Evolutionary conservation across 2,888 invertebrate genomes (phyloP).

Genomic region (Nematopogon swammerdamellus): DNA sequence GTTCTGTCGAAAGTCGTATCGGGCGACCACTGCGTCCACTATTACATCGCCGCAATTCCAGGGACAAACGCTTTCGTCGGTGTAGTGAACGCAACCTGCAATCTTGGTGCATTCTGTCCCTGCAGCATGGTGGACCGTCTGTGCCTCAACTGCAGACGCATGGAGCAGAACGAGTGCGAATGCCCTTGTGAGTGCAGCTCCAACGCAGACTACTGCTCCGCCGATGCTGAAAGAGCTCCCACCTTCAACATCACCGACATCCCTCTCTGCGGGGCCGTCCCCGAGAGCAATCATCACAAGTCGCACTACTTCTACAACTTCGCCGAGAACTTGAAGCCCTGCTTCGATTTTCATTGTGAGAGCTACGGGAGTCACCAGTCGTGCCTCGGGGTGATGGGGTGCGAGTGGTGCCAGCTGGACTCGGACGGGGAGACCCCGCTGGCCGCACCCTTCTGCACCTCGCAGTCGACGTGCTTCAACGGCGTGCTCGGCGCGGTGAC

Average conservation of each 20-base stretch:
- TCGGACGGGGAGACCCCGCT: conserved; percentile 69
- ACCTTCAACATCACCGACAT: conserved; percentile 16
- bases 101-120: conserved; percentile 83
- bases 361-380: conserved; percentile 59
- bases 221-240: not conserved
- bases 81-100: conserved; percentile 84
- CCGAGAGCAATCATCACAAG: conserved; percentile 46
- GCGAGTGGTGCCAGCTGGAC: conserved; percentile 89
- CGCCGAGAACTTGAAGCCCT: conserved; percentile 58
- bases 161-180: conserved; percentile 93
- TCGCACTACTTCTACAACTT: conserved; percentile 48
- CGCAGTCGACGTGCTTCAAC: conserved; percentile 79
- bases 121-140: conserved; percentile 86
- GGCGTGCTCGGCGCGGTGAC: conserved; percentile 80
- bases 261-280: conserved; percentile 41
- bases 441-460: conserved; percentile 72
- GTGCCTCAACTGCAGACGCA: conserved; percentile 88
- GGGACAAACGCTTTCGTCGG: conserved; percentile 89
- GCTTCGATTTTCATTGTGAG: conserved; percentile 68
- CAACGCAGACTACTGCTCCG: conserved; percentile 21
- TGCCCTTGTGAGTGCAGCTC: conserved; percentile 90
- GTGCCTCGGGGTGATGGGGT: conserved; percentile 76
- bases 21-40: conserved; percentile 85
- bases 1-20: conserved; percentile 81
- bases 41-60: conserved; percentile 75